A percentile compares a stretch with the other conserved stretches of the same genome.
Conservation (phyloP, 1,140 invertebrate species). For the Leptinotarsa undecemlineata region DNA sequence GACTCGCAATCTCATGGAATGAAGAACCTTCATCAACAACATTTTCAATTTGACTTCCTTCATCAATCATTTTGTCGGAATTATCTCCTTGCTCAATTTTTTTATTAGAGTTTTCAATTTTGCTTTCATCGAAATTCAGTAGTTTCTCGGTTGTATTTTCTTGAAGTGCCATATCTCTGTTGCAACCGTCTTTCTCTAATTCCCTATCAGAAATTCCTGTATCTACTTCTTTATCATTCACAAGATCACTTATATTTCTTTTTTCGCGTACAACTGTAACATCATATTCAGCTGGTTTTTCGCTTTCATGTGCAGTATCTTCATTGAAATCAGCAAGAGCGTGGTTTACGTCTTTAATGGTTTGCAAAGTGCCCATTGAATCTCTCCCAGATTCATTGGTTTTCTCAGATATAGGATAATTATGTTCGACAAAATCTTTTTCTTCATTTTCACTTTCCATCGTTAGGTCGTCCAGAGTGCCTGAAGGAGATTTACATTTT, state of each 20-base stretch:
- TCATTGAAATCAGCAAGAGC: too few relatives aligned
- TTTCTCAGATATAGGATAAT: too few relatives aligned
- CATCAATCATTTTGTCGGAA: background rate
- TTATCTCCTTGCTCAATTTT: background rate
- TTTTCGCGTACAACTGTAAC: background rate
- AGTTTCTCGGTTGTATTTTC: background rate
- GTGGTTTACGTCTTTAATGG: too few relatives aligned
- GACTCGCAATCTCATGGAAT: too few relatives aligned
- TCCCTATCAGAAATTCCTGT: background rate
- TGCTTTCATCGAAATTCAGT: background rate
- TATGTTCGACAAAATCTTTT: background rate
- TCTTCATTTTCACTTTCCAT: background rate
- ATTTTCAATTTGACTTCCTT: too few relatives aligned
- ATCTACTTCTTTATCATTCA: background rate
- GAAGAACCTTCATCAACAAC: too few relatives aligned
- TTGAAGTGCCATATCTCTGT: background rate
- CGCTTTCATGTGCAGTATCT: background rate
- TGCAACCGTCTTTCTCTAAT: background rate
- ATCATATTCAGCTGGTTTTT: background rate
- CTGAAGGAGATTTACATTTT: background rate
- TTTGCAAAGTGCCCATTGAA: too few relatives aligned
- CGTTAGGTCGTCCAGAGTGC: background rate
- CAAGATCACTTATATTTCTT: background rate
- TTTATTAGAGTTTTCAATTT: background rate
- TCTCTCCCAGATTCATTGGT: too few relatives aligned